Conservation (phyloP, 2,797 vertebrate species). For the Trematomus bernacchii region DNA sequence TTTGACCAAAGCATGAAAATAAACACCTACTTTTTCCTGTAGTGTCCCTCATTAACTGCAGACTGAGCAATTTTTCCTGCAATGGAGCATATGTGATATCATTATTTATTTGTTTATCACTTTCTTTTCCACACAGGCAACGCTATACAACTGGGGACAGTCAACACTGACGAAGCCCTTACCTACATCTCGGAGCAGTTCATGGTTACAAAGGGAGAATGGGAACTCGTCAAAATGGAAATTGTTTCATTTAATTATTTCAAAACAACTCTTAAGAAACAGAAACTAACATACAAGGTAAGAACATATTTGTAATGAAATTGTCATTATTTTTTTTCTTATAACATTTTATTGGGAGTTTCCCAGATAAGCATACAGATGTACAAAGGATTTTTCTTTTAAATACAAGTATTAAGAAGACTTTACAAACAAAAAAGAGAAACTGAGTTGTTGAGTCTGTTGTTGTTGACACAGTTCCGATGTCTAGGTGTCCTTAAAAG, state of each 20-base stretch:
- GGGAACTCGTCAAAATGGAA: constrained; percentile 46
- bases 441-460: too few species aligned
- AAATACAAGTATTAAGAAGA: too few species aligned
- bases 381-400: too few species aligned
- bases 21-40: too few species aligned
- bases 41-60: neutral
- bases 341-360: too few species aligned
- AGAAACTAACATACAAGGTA: constrained; percentile 44
- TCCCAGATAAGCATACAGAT: too few species aligned
- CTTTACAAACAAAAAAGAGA: too few species aligned
- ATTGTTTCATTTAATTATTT: accelerated
- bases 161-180: accelerated
- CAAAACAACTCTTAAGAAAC: accelerated
- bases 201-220: constrained; percentile 74
- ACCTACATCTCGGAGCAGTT: accelerated
- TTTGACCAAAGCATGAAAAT: too few species aligned
- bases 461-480: too few species aligned
- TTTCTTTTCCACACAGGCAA: neutral
- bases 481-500: too few species aligned
- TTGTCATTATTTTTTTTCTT: neutral
- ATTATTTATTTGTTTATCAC: accelerated
- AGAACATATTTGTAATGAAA: neutral
- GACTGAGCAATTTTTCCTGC: neutral
- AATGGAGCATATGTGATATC: neutral
- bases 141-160: accelerated